Evolutionary conservation across 2,888 invertebrate species (phyloP).

Genomic region (Andrena minutula): DNA sequence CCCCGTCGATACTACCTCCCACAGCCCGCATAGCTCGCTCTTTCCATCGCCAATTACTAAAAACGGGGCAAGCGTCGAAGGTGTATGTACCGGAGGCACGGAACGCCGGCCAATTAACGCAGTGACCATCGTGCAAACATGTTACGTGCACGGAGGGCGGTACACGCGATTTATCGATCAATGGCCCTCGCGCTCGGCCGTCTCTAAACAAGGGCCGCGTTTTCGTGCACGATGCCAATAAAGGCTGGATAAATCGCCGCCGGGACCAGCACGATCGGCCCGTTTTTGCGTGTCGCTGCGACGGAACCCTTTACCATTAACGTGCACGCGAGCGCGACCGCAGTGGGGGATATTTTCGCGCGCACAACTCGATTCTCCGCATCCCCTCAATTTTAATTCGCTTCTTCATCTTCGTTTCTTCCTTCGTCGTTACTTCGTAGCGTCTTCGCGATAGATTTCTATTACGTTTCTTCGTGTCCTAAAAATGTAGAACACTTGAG

Average conservation of each 20-base stretch:
- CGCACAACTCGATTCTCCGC: constrained; percentile 13
- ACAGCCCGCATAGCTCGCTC: background rate
- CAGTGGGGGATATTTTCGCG: background rate
- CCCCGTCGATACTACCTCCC: background rate
- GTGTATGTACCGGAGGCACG: background rate
- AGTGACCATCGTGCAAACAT: constrained; percentile 9
- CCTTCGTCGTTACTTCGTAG: constrained; percentile 1
- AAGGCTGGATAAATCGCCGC: constrained; percentile 52
- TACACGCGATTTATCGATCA: constrained; percentile 12
- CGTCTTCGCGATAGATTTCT: background rate
- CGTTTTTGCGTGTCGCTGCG: constrained; percentile 31
- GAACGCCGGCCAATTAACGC: constrained; percentile 13
- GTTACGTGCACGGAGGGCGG: background rate
- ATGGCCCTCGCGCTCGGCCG: constrained; percentile 21
- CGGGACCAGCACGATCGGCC: background rate
- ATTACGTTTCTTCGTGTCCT: background rate
- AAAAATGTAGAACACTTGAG: background rate
- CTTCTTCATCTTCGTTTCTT: background rate
- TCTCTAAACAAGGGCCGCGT: constrained; percentile 32
- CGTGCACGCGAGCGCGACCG: constrained; percentile 18
- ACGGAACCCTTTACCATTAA: constrained; percentile 36
- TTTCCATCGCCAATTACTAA: too few relatives aligned
- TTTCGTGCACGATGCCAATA: constrained; percentile 45
- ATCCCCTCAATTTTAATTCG: background rate
- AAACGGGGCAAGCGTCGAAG: background rate